Evolutionary conservation across 2,797 vertebrate species (phyloP), one percentile per base, ranked within the genome.

Genomic region (Sebastolobus altivelis): DNA sequence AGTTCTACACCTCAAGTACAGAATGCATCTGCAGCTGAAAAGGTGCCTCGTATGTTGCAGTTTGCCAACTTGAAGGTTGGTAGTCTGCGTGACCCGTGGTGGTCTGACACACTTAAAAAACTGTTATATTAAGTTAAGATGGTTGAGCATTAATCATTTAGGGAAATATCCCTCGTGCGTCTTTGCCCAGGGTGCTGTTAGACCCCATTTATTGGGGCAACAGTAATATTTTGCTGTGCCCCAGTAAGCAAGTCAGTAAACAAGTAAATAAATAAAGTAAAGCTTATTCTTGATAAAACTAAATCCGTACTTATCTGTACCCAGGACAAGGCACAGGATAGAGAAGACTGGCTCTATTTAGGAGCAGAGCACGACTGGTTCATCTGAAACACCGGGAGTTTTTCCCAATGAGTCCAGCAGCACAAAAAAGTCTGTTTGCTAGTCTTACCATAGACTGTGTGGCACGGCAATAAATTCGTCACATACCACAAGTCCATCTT

Each of bases 131-230:
- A 88, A 65, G 54, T 80, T 72, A 40, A 61, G 27, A 80, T 56
- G 63, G 37, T 54, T 20, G 25, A 69, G 37, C 77, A 87, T 87
- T 49, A 71, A 81, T 81, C 79, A 77, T 79, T 78, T 75, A 73
- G 9, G 68, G 35, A 72, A 77, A 78, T 63, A 61, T 43, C 12
- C 22, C 16, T 43, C 31, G 58, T 27, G 54, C 7, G 5, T 67
- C 61, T 85, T 68, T 83, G 59, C 68, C 29, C 10, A 43, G 56
- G 62, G 43, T 79, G 55, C 49, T 65, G 29, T 80, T 68, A 72
- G 40, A 72, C 75, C 71, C 33, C 35, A 58, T 73, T 81, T 81
- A 77, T 10, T 55, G 27, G 40, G 46, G 73, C 65, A 60, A 46
- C 10, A 55, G 35, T 35, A 12, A 71, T n/a, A 59, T 70, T 67